Base-by-base conservation (phyloP, 2,888 invertebrate genomes). In the Boloria selene region DNA sequence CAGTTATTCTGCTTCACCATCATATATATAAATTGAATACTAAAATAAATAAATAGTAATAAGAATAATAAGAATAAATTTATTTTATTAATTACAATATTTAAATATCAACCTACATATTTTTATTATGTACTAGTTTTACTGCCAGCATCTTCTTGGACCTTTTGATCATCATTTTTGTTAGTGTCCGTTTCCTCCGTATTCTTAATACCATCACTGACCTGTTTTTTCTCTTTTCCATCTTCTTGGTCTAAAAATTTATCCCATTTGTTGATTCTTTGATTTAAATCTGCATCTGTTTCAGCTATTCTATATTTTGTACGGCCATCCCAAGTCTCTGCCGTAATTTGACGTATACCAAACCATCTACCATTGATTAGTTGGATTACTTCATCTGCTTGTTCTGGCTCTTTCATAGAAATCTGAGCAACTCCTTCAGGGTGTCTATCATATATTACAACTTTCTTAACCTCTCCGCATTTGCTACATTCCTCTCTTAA, bases 401-500 rank as follows among this genome's bases (percentile, higher is more conserved):
- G 96, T 81, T 98, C 98, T 0, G 97, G 95, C 66, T 96, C 96
- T 61, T 95, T 94, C 95, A 98, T 99, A 18, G 95, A 96, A 1
- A 99, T 95, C 76, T 98, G 96, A 0, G 97, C 98, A 0, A 99
- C 96, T 22, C 99, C 99, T 77, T 99, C 98, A 0, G 97, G 96
- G 93, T 99, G 97, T 73, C 97, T 93, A 89, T 99, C 99, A 88
- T 96, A 98, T 49, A 99, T 93, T 0, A 96, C 94, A 22, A 99
- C 97, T 93, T 98, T 98, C 72, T 96, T 95, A 0, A 99, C 98
- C 64, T 96, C 95, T 6, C 99, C 99, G 85, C 96, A 97, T 87
- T 98, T 98, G 4, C 94, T 81, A 84, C 97, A 97, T 84, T 98
- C 98, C 65, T 97, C 96, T 61, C 97, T 93, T 72, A 99, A 91